Base-by-base conservation (phyloP, 2,888 invertebrate genomes). In the Thymelicus sylvestris region DNA sequence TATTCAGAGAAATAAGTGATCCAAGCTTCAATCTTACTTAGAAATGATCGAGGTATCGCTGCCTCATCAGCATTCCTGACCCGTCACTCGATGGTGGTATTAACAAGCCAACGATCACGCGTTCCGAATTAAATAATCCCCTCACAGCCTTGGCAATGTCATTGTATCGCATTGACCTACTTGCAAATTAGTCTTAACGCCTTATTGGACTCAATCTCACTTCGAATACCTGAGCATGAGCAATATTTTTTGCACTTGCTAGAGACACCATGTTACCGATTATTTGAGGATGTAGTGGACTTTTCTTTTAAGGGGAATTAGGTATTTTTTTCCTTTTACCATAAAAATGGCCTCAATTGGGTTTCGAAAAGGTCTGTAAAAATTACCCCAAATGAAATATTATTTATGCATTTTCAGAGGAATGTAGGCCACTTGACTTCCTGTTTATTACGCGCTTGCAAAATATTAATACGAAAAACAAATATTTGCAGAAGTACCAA, bases 111-210 rank as follows among this genome's bases (percentile, higher is more conserved):
- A 55, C 24, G 44, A 52, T 72, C 67, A 72, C 50, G 52, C 57
- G 64, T 52, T 62, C 60, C 64, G 64, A 64, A 69, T 69, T 48
- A 69, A 69, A 48, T 64, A 39, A 55, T 65, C 39, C 41, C 19
- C 39, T 38, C 19, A 6, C 61, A 63, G 73, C 75, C 75, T 75
- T 75, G 75, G 74, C 74, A 74, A 70, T 81, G 81, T 76, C 63
- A 67, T 62, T 31, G 66, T 47, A 72, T 75, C 69, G 72, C 81
- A 81, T 73, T 80, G 81, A 78, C 81, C 81, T 66, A 79, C 64
- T 77, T 79, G 74, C 76, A 75, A 80, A 77, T 76, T 77, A 76
- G 67, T 73, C 66, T 71, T 73, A 66, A 71, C 68, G 65, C 69
- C 24, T 57, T 64, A 69, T 69, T 64, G 44, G 62, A 55, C 55